Evolutionary conservation across 2,888 invertebrate species (phyloP).

Genomic region (Pandemis heparana): DNA sequence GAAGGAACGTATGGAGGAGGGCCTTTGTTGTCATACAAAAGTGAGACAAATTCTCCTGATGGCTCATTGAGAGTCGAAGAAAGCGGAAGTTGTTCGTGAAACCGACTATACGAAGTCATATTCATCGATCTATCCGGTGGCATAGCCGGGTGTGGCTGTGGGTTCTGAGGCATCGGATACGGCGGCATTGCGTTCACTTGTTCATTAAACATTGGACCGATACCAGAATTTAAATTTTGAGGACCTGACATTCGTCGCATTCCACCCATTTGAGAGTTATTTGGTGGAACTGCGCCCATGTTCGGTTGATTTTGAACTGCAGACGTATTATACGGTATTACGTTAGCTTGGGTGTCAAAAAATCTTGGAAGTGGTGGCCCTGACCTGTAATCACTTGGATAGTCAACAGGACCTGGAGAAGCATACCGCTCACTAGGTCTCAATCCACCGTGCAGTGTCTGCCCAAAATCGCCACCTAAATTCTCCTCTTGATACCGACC

Average conservation of each 20-base stretch:
- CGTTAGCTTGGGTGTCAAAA: conserved; percentile 2
- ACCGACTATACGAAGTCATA: not conserved
- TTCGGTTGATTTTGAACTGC: conserved; percentile 3
- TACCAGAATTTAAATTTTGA: not conserved
- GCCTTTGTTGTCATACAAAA: conserved; percentile 6
- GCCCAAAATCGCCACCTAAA: conserved; percentile 12
- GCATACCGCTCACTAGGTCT: not conserved
- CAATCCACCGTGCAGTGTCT: not conserved
- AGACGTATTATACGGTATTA: not conserved
- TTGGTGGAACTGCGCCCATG: not conserved
- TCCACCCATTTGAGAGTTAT: not conserved
- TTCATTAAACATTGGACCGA: not conserved
- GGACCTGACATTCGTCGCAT: conserved; percentile 1
- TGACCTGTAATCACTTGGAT: not conserved
- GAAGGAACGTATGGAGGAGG: not conserved
- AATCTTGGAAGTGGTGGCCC: not conserved
- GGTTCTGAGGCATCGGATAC: not conserved
- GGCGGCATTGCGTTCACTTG: conserved; percentile 46
- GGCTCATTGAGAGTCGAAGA: not conserved
- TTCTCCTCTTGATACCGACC: not conserved
- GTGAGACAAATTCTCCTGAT: conserved; percentile 5
- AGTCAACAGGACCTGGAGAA: not conserved
- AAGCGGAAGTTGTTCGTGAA: not conserved
- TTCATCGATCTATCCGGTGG: not conserved
- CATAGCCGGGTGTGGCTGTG: not conserved